Evolutionary conservation across 2,888 invertebrate species (phyloP), one percentile per base, ranked within the genome.

Genomic region (Leptinotarsa tumamoca): DNA sequence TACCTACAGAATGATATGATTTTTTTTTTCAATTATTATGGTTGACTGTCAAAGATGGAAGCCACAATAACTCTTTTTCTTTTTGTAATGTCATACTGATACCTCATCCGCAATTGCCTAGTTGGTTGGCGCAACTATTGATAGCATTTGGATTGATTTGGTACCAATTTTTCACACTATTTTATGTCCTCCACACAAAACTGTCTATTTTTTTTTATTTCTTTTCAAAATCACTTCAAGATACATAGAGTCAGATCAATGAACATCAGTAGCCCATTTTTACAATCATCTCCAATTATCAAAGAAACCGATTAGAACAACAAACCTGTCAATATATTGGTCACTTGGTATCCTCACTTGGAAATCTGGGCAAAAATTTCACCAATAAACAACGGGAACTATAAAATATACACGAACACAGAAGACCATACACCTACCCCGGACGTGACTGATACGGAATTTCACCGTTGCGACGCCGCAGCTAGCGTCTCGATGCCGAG

Each of bases 401-500:
- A 17, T 0, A 54, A 54, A 10, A 18, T 58, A 23, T 23, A 15
- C 58, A 58, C 58, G 14, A 23, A 58, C 58, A 27, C 58, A 3
- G 5, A 54, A 54, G 54, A 54, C 18, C 3, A 2, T 54, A 4
- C 58, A 58, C 15, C 58, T 15, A 58, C 58, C 58, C 58, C 23
- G 14, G 21, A 14, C 21, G 23, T 69, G 66, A 54, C 66, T 69
- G 69, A n/a, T 68, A 63, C 23, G 56, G 69, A 68, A 61, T 67
- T 72, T 52, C 75, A 56, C 58, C 85, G 83, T 82, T 84, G 84
- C 85, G 84, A 77, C 81, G 77, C 15, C 83, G 83, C 83, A 21
- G 54, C 51, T 72, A 72, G 72, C 75, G 72, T 75, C 75, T 52
- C n/a, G 75, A 68, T 71, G 76, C 74, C 74, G 73, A 61, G 54